Evolutionary conservation across 2,113 vertebrate genomes (phyloP), one percentile per base, ranked within the genome.

Genomic region (Eptesicus fuscus): DNA sequence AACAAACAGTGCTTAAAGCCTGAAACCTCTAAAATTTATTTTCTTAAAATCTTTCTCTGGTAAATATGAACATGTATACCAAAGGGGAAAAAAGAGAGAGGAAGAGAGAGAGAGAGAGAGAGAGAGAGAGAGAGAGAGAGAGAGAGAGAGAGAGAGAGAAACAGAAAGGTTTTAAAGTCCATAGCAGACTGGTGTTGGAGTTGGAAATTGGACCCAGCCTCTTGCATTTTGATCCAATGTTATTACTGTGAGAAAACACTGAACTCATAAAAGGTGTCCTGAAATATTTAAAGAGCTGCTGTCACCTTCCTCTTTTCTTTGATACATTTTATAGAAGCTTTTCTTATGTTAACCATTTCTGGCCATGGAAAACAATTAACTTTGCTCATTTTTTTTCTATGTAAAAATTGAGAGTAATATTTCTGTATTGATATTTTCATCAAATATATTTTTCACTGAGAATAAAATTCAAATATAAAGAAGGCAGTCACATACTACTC

Each of bases 281-380:
- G 91, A 96, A 96, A 83, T 91, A 92, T 93, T 95, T 67, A 91
- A 92, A 95, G 49, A 94, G 77, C 49, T 87, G 47, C 51, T 87
- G 35, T 82, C 42, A 40, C n/a, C 25, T 77, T 91, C 61, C 53
- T 90, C 80, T 78, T 88, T 94, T 85, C 23, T 63, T 86, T 77
- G 56, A 89, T 91, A 83, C 23, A 56, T 69, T 80, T 88, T 65
- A 93, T 83, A 70, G 67, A 83, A 40, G 42, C 35, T 89, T 91
- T 95, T 92, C 49, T 76, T 90, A n/a, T n/a, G n/a, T 86, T 93
- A 89, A 69, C 73, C 25, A 30, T 93, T 95, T 14, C 47, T 90
- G 61, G 82, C 25, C 53, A 82, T 56, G 32, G 61, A 47, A 94
- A 88, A 76, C 32, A 85, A 71, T 92, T 63, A 88, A 77, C 44